Evolutionary conservation across 2,888 invertebrate genomes (phyloP).

Genomic region (Prenolepis imparis): DNA sequence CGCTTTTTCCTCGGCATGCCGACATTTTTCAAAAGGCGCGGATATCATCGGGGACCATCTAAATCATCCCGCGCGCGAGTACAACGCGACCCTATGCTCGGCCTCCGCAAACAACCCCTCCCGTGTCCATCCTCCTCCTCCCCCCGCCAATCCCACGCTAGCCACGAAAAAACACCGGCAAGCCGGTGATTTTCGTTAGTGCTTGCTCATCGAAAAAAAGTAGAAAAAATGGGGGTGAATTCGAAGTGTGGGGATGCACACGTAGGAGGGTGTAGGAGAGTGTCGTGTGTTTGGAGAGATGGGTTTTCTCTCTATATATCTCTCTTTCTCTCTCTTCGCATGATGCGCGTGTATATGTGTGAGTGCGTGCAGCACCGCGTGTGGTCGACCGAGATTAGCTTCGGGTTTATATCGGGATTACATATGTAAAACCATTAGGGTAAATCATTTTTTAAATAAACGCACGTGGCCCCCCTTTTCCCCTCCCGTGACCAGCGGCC

Average conservation of each 20-base stretch:
- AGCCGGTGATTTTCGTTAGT: slow-evolving; percentile 79
- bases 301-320: slow-evolving; percentile 26
- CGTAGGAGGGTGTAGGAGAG: slow-evolving; percentile 58
- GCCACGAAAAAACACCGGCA: slow-evolving; percentile 56
- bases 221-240: slow-evolving; percentile 58
- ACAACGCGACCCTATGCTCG: slow-evolving; percentile 74
- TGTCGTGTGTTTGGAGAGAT: slow-evolving; percentile 71
- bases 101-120: slow-evolving; percentile 71
- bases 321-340: slow-evolving; percentile 9
- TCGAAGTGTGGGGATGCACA: slow-evolving; percentile 59
- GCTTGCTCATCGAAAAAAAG: slow-evolving; percentile 79
- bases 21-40: slow-evolving; percentile 77
- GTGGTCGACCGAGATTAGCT: slow-evolving; percentile 84
- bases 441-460: slow-evolving; percentile 86
- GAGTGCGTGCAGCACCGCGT: slow-evolving; percentile 78
- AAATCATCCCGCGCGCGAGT: slow-evolving; percentile 73
- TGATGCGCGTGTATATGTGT: slow-evolving; percentile 13
- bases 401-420: slow-evolving; percentile 85
- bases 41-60: slow-evolving; percentile 77
- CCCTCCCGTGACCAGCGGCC: slow-evolving; percentile 51
- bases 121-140: slow-evolving; percentile 45
- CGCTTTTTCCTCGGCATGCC: slow-evolving; percentile 70
- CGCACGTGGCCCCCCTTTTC: slow-evolving; percentile 66
- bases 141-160: slow-evolving; percentile 49
- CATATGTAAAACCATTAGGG: slow-evolving; percentile 86